Evolutionary conservation across 2,113 vertebrate species (phyloP).

Genomic region (Brachirus orientalis): DNA sequence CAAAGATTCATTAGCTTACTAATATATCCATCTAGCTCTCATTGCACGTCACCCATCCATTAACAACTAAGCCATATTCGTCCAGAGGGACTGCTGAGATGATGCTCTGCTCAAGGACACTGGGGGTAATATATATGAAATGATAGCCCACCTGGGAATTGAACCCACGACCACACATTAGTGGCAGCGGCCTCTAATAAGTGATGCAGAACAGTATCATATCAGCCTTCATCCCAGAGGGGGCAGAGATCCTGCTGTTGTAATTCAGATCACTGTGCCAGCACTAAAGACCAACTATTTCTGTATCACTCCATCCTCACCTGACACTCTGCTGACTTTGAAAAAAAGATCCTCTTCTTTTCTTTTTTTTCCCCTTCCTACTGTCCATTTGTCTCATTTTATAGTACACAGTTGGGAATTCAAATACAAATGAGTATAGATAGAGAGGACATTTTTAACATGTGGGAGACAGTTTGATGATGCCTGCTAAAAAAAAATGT

Average conservation of each 20-base stretch:
- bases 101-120: slow-evolving; percentile 78
- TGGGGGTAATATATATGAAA: slow-evolving; percentile 61
- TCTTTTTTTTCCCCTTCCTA: background rate
- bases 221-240: slow-evolving; percentile 44
- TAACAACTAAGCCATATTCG: slow-evolving; percentile 56
- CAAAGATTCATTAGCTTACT: slow-evolving; percentile 76
- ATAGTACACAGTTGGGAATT: slow-evolving; percentile 32
- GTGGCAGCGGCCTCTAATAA: slow-evolving; percentile 47
- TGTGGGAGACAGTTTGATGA: background rate
- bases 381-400: slow-evolving; percentile 40
- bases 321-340: slow-evolving; percentile 33
- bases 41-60: slow-evolving; percentile 64
- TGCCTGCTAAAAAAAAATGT: background rate
- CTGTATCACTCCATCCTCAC: slow-evolving; percentile 41
- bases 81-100: slow-evolving; percentile 60
- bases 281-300: slow-evolving; percentile 24
- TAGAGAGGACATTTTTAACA: slow-evolving; percentile 8
- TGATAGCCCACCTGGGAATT: slow-evolving; percentile 69
- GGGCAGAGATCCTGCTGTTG: slow-evolving; percentile 47
- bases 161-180: slow-evolving; percentile 73
- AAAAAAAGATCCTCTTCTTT: background rate
- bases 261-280: slow-evolving; percentile 46
- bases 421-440: slow-evolving; percentile 28
- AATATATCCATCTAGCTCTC: slow-evolving; percentile 72
- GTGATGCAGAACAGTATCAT: slow-evolving; percentile 54